Base-by-base conservation (phyloP, 2,113 vertebrate genomes). In the Caloenas nicobarica region DNA sequence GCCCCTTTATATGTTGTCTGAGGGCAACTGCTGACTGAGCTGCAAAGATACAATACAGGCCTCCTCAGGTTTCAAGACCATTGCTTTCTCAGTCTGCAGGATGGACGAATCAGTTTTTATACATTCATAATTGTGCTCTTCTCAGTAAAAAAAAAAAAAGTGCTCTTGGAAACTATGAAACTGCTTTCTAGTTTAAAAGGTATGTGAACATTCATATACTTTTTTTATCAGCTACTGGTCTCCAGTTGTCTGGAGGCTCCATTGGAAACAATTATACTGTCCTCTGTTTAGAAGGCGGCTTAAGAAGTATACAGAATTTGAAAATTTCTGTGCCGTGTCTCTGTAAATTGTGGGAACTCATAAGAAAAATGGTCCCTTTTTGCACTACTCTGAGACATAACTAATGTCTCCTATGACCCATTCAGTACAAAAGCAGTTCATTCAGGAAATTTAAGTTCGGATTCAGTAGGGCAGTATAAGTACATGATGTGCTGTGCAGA, bases 21-120 rank as follows among this genome's bases (percentile, higher is more conserved):
- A 79, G 2, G 11, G 26, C 29, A 78, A 8, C n/a, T 78, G 69
- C 76, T 80, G 57, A 31, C 74, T 46, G 65, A 81, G 13, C 34
- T 66, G 13, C 48, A 38, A 62, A 81, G 25, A 34, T 42, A 46
- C 15, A 34, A 3, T 15, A 78, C 61, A 70, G 23, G 2, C 15
- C 87, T 81, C 22, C 40, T 86, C 22, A 51, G 8, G 10, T 51
- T 81, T 64, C 22, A 79, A 54, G 46, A 42, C 40, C 5, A 16
- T 33, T 66, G 17, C 9, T 9, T 87, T 89, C 42, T 17, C 29
- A 76, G 5, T 76, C 6, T 69, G 25, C 72, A 61, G 18, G 3
- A 9, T 34, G 6, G 22, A n/a, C 0, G 0, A 83, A 54, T 3
- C 1, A 7, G 1, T 23, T 77, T 74, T 56, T 65, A 13, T n/a